These are phyloP conservation scores for Meloidogyne floridensis DNA, from an alignment of 1,140 invertebrate genomes.

Conservation along the genomic window DNA sequence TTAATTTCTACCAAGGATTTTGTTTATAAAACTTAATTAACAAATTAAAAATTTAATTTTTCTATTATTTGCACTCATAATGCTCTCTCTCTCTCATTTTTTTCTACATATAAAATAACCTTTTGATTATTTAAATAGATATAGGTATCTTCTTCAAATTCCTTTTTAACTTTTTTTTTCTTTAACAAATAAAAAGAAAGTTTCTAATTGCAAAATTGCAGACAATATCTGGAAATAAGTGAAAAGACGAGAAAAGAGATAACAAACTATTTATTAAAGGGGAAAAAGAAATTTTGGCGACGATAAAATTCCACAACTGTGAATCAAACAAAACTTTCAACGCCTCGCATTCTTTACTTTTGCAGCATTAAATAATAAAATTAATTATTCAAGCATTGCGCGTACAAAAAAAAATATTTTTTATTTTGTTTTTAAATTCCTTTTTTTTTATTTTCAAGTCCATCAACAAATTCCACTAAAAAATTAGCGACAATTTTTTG, in stretches of 20 bases:
- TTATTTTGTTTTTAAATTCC: neutral
- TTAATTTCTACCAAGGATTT: no score
- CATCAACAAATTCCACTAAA: no score
- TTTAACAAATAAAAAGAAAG: neutral
- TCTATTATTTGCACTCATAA: neutral
- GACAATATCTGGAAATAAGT: conserved; percentile 4
- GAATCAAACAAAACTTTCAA: conserved; percentile 2
- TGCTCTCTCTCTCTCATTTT: neutral
- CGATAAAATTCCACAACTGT: conserved; percentile 1
- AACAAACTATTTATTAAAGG: neutral
- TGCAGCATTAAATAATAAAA: neutral
- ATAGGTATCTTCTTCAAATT: neutral
- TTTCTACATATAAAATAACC: neutral
- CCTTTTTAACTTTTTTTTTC: neutral
- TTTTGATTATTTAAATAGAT: neutral
- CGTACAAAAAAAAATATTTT: neutral
- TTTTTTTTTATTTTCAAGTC: no score
- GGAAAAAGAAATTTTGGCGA: neutral
- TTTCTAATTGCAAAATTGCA: neutral
- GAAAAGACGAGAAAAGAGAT: neutral
- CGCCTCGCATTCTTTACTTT: neutral
- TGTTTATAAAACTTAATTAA: no score
- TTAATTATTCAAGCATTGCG: conserved; percentile 3
- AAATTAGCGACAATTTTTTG: no score
- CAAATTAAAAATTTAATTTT: no score